Evolutionary conservation across 2,888 invertebrate species (phyloP), one percentile per base, ranked within the genome.

Genomic region (Mactromeris polynyma): DNA sequence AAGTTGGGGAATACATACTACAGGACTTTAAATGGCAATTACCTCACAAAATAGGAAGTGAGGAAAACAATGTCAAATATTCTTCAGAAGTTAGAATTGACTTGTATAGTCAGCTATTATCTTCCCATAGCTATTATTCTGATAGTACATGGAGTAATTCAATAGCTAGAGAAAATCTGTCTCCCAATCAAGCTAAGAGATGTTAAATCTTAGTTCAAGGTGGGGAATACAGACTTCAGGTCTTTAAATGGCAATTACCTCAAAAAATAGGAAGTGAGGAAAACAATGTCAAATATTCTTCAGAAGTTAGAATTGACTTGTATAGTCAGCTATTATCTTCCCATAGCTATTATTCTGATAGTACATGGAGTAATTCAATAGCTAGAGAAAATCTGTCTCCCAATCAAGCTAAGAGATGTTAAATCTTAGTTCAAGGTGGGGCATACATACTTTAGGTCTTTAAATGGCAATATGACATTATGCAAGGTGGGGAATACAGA

Each of bases 381-480:
- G 90, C 88, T 36, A 88, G 21, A 90, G 79, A n/a, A 46, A 85
- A 86, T 9, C 19, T 19, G 73, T 73, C 73, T 2, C 19, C 73
- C 58, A 64, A 64, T 64, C 58, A 64, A 64, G 58, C 58, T 64
- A 64, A 11, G 58, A 64, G 58, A 26, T 64, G 26, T 64, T 11
- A 33, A 36, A 40, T 79, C 40, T 79, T 79, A 26, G 14, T 79
- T 26, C 46, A 26, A 54, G 31, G 88, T 82, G 14, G 87, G 95
- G 95, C 94, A 94, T 83, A 92, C 94, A 6, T 94, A 93, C 26
- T 6, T 54, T 21, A n/a, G n/a, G n/a, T n/a, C n/a, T n/a, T n/a
- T n/a, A n/a, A n/a, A n/a, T n/a, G n/a, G n/a, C n/a, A n/a, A n/a
- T n/a, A n/a, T n/a, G n/a, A n/a, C n/a, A n/a, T n/a, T n/a, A n/a